Conservation (phyloP, 2,113 vertebrate genomes). For the Rhadina sibilatrix region DNA sequence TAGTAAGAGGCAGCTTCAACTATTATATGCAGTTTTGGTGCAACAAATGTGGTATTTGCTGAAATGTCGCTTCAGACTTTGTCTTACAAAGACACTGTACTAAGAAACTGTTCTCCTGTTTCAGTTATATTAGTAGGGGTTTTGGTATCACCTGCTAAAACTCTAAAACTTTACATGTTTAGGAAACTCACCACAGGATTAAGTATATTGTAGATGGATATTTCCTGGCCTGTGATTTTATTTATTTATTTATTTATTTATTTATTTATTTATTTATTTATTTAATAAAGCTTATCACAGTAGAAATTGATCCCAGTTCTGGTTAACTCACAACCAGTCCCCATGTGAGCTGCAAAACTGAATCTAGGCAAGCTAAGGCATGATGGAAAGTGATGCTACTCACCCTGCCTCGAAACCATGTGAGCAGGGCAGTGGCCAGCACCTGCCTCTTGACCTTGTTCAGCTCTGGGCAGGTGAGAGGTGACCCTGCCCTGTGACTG, state of each 20-base stretch:
- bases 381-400: neutral
- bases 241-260: too few species aligned
- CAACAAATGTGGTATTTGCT: neutral
- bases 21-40: neutral
- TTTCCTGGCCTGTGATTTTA: neutral
- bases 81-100: neutral
- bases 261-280: too few species aligned
- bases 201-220: neutral
- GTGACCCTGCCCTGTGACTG: neutral
- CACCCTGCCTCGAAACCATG: neutral
- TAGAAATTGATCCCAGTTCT: neutral
- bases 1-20: neutral
- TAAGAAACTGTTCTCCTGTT: neutral
- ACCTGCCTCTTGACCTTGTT: neutral
- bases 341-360: neutral
- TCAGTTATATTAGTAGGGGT: neutral
- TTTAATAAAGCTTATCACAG: neutral
- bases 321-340: neutral
- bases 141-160: neutral
- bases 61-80: neutral
- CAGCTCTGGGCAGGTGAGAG: neutral
- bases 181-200: neutral
- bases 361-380: neutral
- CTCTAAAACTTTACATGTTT: neutral
- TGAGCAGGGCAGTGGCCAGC: fast-evolving